Evolutionary conservation across 2,888 invertebrate species (phyloP).

Genomic region (Petrolisthes manimaculis): DNA sequence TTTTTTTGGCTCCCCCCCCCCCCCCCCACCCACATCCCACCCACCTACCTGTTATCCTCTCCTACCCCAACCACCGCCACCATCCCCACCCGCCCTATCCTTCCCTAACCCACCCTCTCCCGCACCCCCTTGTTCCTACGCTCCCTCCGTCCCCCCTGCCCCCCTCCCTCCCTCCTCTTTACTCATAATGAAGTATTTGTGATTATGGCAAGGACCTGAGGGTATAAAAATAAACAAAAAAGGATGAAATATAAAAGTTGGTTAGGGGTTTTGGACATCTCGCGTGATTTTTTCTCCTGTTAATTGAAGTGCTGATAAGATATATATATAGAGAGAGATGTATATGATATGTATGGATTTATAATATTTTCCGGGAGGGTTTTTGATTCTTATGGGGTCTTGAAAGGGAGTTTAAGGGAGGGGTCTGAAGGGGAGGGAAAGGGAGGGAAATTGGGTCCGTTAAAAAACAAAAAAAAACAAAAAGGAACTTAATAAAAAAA

Average conservation of each 20-base stretch:
- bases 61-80: neutral
- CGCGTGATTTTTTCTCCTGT: neutral
- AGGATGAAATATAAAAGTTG: slow-evolving; percentile 46
- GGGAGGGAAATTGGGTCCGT: neutral
- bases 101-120: neutral
- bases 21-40: neutral
- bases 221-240: slow-evolving; percentile 35
- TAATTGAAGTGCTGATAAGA: slow-evolving; percentile 11
- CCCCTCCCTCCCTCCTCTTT: slow-evolving; percentile 39
- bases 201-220: slow-evolving; percentile 64
- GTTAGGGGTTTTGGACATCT: slow-evolving; percentile 29
- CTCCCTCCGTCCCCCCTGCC: slow-evolving; percentile 20
- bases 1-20: neutral
- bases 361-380: neutral
- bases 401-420: slow-evolving; percentile 8
- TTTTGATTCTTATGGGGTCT: neutral
- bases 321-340: slow-evolving; percentile 13
- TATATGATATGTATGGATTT: neutral
- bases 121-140: neutral
- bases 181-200: slow-evolving; percentile 57
- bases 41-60: neutral
- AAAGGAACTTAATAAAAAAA: no score
- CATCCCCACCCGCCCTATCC: neutral
- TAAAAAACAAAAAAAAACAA: neutral
- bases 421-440: slow-evolving; percentile 8